Evolutionary conservation across 1,140 invertebrate genomes (phyloP).

Genomic region (Notospermus geniculatus): DNA sequence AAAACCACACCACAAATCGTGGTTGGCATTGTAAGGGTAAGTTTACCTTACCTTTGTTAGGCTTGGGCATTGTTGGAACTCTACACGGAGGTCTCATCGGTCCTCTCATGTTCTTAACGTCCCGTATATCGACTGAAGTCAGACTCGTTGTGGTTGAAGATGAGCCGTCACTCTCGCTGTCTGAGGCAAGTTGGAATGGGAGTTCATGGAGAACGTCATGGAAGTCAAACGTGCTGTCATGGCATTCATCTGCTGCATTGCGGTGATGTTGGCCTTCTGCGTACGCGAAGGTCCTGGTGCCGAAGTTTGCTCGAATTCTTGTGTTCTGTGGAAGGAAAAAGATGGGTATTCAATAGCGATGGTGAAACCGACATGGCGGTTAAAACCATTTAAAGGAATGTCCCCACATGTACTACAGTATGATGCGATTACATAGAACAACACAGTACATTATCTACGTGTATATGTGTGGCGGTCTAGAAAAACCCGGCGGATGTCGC

Average conservation of each 20-base stretch:
- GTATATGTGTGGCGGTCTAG: no score
- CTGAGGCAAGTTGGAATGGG: constrained; percentile 46
- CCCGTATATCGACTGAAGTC: background rate
- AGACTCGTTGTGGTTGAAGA: constrained; percentile 15
- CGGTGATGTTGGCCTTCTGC: constrained; percentile 51
- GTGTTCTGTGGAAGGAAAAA: constrained; percentile 35
- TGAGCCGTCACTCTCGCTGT: constrained; percentile 47
- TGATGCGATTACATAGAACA: no score
- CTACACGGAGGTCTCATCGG: constrained; percentile 40
- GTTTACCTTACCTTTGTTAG: constrained; percentile 47
- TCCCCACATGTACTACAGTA: no score
- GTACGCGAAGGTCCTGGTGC: constrained; percentile 50
- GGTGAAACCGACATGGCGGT: no score
- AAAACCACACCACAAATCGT: no score
- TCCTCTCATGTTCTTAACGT: constrained; percentile 20
- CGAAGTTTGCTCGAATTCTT: constrained; percentile 55
- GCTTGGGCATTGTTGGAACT: constrained; percentile 35
- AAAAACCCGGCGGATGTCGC: no score
- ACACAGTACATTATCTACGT: no score
- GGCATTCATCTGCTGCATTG: constrained; percentile 45
- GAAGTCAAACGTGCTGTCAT: constrained; percentile 47
- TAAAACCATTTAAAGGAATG: no score
- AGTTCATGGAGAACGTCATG: constrained; percentile 47
- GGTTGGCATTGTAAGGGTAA: background rate
- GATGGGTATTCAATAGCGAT: no score